These are phyloP conservation scores for Trachelus tabidus DNA, from an alignment of 2,888 invertebrate species.

Conservation along the genomic window DNA sequence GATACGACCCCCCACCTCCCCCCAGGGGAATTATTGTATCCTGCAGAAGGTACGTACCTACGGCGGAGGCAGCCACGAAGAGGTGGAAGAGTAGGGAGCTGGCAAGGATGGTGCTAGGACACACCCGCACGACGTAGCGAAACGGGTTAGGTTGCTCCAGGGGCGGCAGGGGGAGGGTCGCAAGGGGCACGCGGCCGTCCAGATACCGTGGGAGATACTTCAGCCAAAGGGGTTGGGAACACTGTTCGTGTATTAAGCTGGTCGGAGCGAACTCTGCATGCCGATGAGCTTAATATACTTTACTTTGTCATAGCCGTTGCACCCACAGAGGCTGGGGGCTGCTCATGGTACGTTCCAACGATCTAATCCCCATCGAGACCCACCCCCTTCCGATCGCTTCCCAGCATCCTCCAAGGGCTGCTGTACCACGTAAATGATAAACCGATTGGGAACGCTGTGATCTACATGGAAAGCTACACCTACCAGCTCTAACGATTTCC, in stretches of 20 bases:
- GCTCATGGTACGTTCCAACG: not conserved
- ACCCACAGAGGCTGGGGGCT: not conserved
- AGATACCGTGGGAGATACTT: conserved; percentile 9
- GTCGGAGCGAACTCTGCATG: conserved; percentile 55
- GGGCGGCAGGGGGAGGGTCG: conserved; percentile 7
- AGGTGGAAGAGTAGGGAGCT: conserved; percentile 13
- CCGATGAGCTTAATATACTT: conserved; percentile 62
- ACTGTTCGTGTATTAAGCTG: conserved; percentile 52
- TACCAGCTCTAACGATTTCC: not conserved
- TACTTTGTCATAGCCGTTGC: conserved; percentile 52
- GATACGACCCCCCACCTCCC: conserved; percentile 57
- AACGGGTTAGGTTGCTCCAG: not conserved
- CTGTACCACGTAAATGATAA: not conserved
- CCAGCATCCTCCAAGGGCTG: not conserved
- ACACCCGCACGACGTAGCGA: not conserved
- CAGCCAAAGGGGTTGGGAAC: conserved; percentile 15
- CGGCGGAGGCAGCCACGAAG: conserved; percentile 11
- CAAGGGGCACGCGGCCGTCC: conserved; percentile 13
- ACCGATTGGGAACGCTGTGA: not conserved
- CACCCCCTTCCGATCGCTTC: not conserved
- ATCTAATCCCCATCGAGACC: not conserved
- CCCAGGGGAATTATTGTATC: conserved; percentile 55
- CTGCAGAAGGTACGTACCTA: conserved; percentile 21
- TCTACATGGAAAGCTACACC: not conserved
- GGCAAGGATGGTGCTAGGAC: not conserved